Evolutionary conservation across 2,797 vertebrate species (phyloP).

Genomic region (Siniperca undulata): DNA sequence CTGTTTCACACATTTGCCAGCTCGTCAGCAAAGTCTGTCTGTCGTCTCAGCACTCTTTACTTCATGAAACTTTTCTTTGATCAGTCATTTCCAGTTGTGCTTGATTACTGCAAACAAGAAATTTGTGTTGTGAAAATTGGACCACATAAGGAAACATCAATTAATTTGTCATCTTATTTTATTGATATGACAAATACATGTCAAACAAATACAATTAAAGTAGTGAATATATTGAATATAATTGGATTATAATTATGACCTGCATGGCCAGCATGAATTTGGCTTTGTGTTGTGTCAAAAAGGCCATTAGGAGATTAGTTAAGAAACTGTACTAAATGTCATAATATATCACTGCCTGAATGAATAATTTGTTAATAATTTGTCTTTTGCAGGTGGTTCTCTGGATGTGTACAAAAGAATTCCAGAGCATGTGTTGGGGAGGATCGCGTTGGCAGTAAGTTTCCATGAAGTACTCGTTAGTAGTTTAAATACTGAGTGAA

Average conservation of each 20-base stretch:
- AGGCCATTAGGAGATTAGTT: not conserved
- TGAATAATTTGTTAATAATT: not conserved
- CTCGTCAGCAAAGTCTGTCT: constrained; percentile 60
- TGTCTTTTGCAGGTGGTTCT: constrained; percentile 90
- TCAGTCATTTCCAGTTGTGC: constrained; percentile 4
- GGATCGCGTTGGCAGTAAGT: constrained; percentile 97
- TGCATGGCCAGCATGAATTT: not conserved
- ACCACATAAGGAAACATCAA: not conserved
- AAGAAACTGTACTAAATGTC: not conserved
- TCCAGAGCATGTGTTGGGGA: constrained; percentile 94
- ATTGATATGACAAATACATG: not conserved
- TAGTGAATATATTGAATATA: not conserved
- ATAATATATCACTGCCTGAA: not conserved
- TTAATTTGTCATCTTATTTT: not conserved
- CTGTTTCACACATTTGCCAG: constrained; percentile 73
- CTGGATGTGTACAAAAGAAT: constrained; percentile 97
- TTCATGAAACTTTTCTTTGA: constrained; percentile 53
- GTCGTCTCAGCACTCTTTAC: constrained; percentile 55
- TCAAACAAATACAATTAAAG: not conserved
- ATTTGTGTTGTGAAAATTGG: not conserved
- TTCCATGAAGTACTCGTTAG: not conserved
- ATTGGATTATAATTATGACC: too few relatives aligned
- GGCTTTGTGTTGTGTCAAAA: not conserved
- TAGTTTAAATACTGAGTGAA: not conserved
- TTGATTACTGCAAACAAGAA: constrained; percentile 16